These are phyloP conservation scores for Chesias legatella DNA, from an alignment of 2,888 invertebrate species.

Conservation along the genomic window DNA sequence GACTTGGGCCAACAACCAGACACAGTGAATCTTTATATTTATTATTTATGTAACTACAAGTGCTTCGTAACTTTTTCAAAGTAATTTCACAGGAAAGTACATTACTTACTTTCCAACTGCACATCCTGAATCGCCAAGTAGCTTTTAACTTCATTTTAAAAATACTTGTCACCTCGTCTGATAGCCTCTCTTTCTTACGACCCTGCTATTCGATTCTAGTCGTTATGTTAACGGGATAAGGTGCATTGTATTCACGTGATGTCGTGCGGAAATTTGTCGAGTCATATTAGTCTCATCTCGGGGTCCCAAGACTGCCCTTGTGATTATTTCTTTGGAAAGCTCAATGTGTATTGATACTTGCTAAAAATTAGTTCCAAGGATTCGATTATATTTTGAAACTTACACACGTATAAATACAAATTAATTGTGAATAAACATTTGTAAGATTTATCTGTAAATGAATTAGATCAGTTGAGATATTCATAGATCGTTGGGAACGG, in stretches of 20 bases:
- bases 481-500: too few species aligned
- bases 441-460: too few species aligned
- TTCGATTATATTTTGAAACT: too few species aligned
- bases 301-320: constrained; percentile 55
- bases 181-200: constrained; percentile 21
- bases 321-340: constrained; percentile 50
- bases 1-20: too few species aligned
- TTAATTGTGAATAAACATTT: too few species aligned
- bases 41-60: too few species aligned
- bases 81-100: too few species aligned
- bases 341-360: constrained; percentile 43
- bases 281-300: constrained; percentile 73
- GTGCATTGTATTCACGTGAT: constrained; percentile 11
- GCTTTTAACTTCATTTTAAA: constrained; percentile 23
- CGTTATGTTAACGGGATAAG: constrained; percentile 12
- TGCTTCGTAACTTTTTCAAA: too few species aligned
- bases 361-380: constrained; percentile 1
- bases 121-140: constrained; percentile 19
- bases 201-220: constrained; percentile 5
- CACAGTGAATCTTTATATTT: too few species aligned
- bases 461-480: too few species aligned
- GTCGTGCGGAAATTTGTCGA: constrained; percentile 52
- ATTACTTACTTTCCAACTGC: constrained; percentile 6
- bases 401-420: too few species aligned
- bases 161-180: constrained; percentile 30